Conservation (phyloP, 2,888 invertebrate genomes). For the Phyllotreta striolata region DNA sequence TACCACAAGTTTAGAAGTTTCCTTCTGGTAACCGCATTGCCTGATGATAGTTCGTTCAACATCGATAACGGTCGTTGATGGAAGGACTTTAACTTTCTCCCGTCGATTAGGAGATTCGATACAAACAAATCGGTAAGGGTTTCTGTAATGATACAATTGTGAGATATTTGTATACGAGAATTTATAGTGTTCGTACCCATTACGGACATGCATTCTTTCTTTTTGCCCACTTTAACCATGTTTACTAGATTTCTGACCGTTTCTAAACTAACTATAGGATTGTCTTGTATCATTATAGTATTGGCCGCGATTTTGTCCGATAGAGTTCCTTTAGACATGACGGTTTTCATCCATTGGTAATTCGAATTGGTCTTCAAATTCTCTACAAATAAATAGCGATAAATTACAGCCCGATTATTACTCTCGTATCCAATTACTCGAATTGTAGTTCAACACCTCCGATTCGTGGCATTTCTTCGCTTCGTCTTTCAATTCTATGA, state of each 20-base stretch:
- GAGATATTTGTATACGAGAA: background rate
- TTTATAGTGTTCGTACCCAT: constrained; percentile 64
- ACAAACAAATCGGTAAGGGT: constrained; percentile 81
- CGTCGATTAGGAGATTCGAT: constrained; percentile 73
- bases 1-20: constrained; percentile 81
- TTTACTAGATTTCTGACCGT: constrained; percentile 75
- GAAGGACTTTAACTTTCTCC: constrained; percentile 72
- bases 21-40: constrained; percentile 71
- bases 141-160: constrained; percentile 65
- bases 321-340: constrained; percentile 81
- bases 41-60: constrained; percentile 67
- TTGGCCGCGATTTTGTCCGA: constrained; percentile 88
- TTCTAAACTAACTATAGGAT: constrained; percentile 79
- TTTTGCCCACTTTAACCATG: constrained; percentile 81
- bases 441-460: constrained; percentile 70
- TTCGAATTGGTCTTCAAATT: constrained; percentile 63
- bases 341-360: constrained; percentile 79
- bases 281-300: constrained; percentile 81
- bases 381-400: background rate
- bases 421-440: constrained; percentile 62
- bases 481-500: constrained; percentile 69
- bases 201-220: constrained; percentile 72
- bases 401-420: too few species aligned
- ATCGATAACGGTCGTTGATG: constrained; percentile 69
- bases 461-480: constrained; percentile 72